Evolutionary conservation across 1,140 invertebrate species (phyloP).

Genomic region (Sogatella furcifera): DNA sequence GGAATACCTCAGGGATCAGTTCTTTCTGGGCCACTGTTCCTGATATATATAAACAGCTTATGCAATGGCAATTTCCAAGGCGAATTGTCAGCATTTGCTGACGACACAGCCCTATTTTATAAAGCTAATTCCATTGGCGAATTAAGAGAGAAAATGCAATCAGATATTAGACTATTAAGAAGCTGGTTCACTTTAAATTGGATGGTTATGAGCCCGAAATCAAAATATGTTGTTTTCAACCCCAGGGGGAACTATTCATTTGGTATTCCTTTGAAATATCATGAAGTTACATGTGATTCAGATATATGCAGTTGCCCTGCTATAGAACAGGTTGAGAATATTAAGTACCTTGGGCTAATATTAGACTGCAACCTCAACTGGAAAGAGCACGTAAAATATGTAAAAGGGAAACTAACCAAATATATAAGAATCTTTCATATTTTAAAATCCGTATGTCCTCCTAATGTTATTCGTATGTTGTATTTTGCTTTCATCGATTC

Average conservation of each 20-base stretch:
- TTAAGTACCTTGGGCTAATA: not conserved
- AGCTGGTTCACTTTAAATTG: not conserved
- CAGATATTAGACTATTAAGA: not conserved
- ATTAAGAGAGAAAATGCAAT: not conserved
- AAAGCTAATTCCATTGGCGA: not conserved
- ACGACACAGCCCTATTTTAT: not conserved
- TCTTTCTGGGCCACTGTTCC: not conserved
- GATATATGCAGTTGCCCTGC: not conserved
- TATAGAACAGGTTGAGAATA: not conserved
- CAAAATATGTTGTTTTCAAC: not conserved
- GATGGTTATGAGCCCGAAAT: not conserved
- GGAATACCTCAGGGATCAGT: not conserved
- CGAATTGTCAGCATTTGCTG: not conserved
- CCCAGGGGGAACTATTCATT: too few relatives aligned
- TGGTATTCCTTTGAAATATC: too few relatives aligned
- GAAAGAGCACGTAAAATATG: not conserved
- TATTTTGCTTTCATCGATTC: too few relatives aligned
- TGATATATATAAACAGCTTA: not conserved
- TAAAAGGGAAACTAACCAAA: not conserved
- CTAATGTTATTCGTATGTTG: too few relatives aligned
- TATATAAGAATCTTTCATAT: not conserved
- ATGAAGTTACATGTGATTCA: not conserved
- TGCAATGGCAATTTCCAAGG: not conserved
- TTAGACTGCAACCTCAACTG: not conserved
- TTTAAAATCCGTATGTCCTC: not conserved